Percentiles rank a stretch among this genome's conserved stretches.
Conservation (phyloP, 2,888 invertebrate species). For the Chromoteleia sp. region DNA sequence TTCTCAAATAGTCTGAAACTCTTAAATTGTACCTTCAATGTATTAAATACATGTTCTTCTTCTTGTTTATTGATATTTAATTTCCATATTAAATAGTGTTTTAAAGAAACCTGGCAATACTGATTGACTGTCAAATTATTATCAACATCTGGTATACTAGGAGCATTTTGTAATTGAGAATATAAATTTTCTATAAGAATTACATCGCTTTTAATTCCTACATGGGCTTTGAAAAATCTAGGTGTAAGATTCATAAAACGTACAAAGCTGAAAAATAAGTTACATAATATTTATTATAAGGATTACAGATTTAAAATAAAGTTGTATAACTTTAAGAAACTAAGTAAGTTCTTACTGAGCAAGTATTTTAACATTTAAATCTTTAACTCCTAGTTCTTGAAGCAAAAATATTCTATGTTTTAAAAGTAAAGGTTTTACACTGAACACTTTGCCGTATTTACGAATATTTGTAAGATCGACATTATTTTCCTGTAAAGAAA, state of each 20-base stretch:
- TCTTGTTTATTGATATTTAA: constrained; percentile 81
- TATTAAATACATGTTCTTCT: constrained; percentile 81
- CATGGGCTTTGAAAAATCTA: constrained; percentile 82
- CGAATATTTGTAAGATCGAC: constrained; percentile 8
- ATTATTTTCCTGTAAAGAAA: constrained; percentile 22
- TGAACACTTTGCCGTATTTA: constrained; percentile 47
- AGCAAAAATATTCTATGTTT: constrained; percentile 74
- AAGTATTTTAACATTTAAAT: constrained; percentile 39
- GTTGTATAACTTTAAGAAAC: background rate
- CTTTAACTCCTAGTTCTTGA: constrained; percentile 75
- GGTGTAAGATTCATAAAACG: constrained; percentile 81
- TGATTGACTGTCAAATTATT: constrained; percentile 77
- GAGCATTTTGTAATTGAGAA: constrained; percentile 33
- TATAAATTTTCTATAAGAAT: constrained; percentile 63
- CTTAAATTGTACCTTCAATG: constrained; percentile 83
- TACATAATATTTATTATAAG: too few relatives aligned
- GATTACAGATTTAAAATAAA: too few relatives aligned
- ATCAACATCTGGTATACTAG: constrained; percentile 10
- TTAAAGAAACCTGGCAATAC: constrained; percentile 79
- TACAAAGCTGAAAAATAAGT: constrained; percentile 79
- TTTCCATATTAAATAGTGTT: constrained; percentile 82
- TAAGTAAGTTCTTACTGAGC: constrained; percentile 21
- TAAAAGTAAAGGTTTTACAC: constrained; percentile 45
- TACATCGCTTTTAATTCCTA: constrained; percentile 81
- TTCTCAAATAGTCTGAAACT: constrained; percentile 86